A percentile compares a stretch with the other conserved stretches of the same genome.
Evolutionary conservation across 2,888 invertebrate species (phyloP).

Genomic region (Apeira syringaria): DNA sequence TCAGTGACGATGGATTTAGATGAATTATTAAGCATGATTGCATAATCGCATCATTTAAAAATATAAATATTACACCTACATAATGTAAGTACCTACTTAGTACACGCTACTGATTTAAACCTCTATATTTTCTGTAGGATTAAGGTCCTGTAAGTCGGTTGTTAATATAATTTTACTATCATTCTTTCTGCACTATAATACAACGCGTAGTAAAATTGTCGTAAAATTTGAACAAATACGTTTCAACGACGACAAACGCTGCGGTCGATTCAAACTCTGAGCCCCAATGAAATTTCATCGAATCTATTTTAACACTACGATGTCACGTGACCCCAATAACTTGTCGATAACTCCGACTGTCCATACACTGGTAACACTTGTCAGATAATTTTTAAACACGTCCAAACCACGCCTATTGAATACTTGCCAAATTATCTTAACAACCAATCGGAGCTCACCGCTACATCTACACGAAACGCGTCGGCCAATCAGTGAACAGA

Average conservation of each 20-base stretch:
- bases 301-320: constrained; percentile 17
- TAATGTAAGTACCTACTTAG: too few species aligned
- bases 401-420: constrained; percentile 66
- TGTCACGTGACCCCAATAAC: constrained; percentile 20
- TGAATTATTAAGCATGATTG: too few species aligned
- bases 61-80: too few species aligned
- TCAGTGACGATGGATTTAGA: too few species aligned
- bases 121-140: too few species aligned
- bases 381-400: constrained; percentile 15
- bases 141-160: too few species aligned
- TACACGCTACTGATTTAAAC: too few species aligned
- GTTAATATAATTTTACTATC: not conserved
- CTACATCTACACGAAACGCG: constrained; percentile 44
- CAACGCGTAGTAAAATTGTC: constrained; percentile 6
- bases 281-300: constrained; percentile 18
- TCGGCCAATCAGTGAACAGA: constrained; percentile 49
- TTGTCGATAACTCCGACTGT: constrained; percentile 19
- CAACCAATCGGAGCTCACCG: constrained; percentile 50
- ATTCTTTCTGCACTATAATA: not conserved
- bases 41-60: too few species aligned
- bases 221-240: constrained; percentile 8
- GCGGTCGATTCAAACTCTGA: constrained; percentile 6
- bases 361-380: constrained; percentile 20
- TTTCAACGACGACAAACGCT: not conserved
- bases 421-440: constrained; percentile 64